Evolutionary conservation across 2,888 invertebrate genomes (phyloP).

Genomic region (Sericinus montela): DNA sequence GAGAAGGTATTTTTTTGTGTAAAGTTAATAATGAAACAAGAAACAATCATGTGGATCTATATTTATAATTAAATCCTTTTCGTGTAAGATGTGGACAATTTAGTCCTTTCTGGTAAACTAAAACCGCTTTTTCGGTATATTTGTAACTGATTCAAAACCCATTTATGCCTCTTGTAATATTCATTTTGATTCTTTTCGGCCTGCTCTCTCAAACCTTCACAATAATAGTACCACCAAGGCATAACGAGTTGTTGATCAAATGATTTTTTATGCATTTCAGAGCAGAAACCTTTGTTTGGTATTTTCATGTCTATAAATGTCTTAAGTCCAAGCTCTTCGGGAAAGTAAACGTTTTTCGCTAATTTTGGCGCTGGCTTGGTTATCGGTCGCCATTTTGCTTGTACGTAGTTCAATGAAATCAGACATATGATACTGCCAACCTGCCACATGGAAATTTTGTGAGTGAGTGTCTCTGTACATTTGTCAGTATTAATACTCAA

Average conservation of each 20-base stretch:
- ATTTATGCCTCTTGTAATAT: neutral
- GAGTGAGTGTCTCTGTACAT: too few species aligned
- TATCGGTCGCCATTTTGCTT: constrained; percentile 11
- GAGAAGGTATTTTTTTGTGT: too few species aligned
- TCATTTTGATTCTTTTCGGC: neutral
- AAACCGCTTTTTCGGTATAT: constrained; percentile 2
- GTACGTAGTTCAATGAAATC: constrained; percentile 1
- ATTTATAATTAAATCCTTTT: constrained; percentile 9
- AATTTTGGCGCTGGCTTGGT: neutral
- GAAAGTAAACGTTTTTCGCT: neutral
- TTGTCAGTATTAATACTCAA: too few species aligned
- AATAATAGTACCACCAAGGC: constrained; percentile 55
- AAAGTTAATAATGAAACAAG: too few species aligned
- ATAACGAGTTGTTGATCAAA: constrained; percentile 31
- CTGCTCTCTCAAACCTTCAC: constrained; percentile 33
- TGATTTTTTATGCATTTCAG: constrained; percentile 28
- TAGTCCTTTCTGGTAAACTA: neutral
- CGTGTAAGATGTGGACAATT: neutral
- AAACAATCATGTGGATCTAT: neutral
- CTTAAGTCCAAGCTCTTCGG: neutral
- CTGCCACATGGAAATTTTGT: too few species aligned
- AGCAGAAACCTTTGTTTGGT: constrained; percentile 42
- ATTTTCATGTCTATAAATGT: constrained; percentile 25
- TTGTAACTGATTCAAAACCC: constrained; percentile 1
- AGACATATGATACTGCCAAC: constrained; percentile 5